These are phyloP conservation scores for Procambarus virginalis DNA, from an alignment of 1,140 invertebrate genomes.

Conservation along the genomic window DNA sequence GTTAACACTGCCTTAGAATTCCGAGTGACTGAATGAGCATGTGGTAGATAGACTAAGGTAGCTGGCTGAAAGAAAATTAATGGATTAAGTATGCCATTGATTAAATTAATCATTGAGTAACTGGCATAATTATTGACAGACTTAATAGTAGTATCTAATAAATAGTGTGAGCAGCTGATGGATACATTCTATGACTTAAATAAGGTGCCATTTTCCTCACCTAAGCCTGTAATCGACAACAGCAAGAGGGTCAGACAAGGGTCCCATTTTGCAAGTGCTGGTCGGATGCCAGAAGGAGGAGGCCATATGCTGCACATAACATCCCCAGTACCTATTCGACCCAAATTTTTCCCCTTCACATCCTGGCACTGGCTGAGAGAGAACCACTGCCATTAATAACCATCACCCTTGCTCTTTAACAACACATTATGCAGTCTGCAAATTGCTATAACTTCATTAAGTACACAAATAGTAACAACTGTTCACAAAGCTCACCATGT, in stretches of 20 bases:
- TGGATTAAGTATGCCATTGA: too few species aligned
- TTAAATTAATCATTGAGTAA: too few species aligned
- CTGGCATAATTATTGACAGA: too few species aligned
- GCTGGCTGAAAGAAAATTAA: too few species aligned
- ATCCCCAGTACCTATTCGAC: conserved; percentile 21
- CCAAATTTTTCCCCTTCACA: conserved; percentile 26
- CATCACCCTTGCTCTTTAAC: background rate
- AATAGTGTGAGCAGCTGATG: too few species aligned
- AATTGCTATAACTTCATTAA: background rate
- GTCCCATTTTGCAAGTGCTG: conserved; percentile 75
- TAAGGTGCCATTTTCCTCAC: conserved; percentile 55
- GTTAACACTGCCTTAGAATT: too few species aligned
- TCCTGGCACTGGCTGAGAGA: conserved; percentile 22
- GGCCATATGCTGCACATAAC: conserved; percentile 50
- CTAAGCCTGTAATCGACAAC: conserved; percentile 75
- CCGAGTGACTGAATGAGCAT: too few species aligned
- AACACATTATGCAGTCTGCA: background rate
- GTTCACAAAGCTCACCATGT: conserved; percentile 13
- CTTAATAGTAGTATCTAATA: too few species aligned
- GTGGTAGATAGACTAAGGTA: too few species aligned
- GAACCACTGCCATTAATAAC: background rate
- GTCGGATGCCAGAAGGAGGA: conserved; percentile 64
- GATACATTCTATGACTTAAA: too few species aligned
- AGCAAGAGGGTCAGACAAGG: conserved; percentile 71
- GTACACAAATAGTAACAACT: background rate